Conservation (phyloP, 2,113 vertebrate species). For the Phalacrocorax brasilianus region DNA sequence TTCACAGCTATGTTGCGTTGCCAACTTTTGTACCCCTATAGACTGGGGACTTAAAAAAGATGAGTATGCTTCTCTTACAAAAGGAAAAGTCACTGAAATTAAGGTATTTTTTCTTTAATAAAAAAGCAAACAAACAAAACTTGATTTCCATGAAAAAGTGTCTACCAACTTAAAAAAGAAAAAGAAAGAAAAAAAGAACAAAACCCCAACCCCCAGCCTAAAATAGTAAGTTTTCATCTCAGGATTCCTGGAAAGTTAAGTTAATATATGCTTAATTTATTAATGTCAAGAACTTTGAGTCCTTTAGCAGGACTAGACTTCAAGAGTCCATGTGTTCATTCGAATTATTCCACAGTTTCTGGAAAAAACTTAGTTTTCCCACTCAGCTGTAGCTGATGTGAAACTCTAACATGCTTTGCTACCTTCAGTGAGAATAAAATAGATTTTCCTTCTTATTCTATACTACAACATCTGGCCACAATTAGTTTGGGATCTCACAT, state of each 20-base stretch:
- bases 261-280: not conserved
- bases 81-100: not conserved
- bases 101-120: not conserved
- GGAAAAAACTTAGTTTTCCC: not conserved
- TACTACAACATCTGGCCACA: slow-evolving; percentile 54
- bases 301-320: not conserved
- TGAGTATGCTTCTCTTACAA: not conserved
- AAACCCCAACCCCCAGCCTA: fast-evolving
- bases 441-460: not conserved
- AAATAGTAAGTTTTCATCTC: not conserved
- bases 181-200: not conserved
- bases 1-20: too few species aligned
- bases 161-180: not conserved
- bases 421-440: slow-evolving; percentile 1
- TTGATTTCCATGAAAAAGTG: not conserved
- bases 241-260: not conserved
- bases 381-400: not conserved
- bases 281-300: not conserved
- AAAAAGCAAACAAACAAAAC: not conserved
- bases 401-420: not conserved
- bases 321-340: not conserved
- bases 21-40: not conserved
- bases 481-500: slow-evolving; percentile 31
- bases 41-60: not conserved
- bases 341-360: not conserved